Evolutionary conservation across 2,888 invertebrate species (phyloP).

Genomic region (Dasypolia templi): DNA sequence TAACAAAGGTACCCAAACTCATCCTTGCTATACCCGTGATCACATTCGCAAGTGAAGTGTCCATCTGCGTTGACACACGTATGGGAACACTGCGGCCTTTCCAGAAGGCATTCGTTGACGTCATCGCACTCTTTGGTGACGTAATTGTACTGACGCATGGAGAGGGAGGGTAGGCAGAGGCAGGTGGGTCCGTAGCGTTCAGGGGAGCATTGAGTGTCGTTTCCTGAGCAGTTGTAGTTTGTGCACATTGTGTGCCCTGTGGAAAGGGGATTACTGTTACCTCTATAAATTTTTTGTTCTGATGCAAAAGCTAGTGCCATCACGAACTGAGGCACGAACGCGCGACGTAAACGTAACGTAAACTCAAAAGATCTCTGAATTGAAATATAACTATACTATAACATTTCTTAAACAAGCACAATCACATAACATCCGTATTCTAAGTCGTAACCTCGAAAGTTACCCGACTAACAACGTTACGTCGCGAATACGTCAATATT

Average conservation of each 20-base stretch:
- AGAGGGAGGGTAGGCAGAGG: constrained; percentile 83
- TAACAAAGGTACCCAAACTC: constrained; percentile 75
- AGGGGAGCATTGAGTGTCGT: constrained; percentile 72
- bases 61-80: constrained; percentile 91
- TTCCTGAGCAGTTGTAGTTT: constrained; percentile 73
- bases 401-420: too few relatives aligned
- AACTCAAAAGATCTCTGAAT: too few relatives aligned
- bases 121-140: constrained; percentile 87
- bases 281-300: too few relatives aligned
- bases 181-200: constrained; percentile 86
- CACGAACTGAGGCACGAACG: too few relatives aligned
- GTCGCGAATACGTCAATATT: too few relatives aligned
- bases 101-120: constrained; percentile 91
- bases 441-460: too few relatives aligned
- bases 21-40: constrained; percentile 79
- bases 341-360: too few relatives aligned
- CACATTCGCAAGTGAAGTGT: constrained; percentile 92
- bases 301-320: too few relatives aligned
- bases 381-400: too few relatives aligned
- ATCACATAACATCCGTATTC: too few relatives aligned
- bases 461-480: too few relatives aligned
- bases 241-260: constrained; percentile 83
- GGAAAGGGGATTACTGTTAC: not conserved
- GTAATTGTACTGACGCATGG: constrained; percentile 81
- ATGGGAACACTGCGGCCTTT: constrained; percentile 93